Percentiles rank a stretch among this genome's conserved stretches.
These are phyloP conservation scores for Ictalurus punctatus DNA, from an alignment of 2,113 vertebrate species.

Conservation along the genomic window DNA sequence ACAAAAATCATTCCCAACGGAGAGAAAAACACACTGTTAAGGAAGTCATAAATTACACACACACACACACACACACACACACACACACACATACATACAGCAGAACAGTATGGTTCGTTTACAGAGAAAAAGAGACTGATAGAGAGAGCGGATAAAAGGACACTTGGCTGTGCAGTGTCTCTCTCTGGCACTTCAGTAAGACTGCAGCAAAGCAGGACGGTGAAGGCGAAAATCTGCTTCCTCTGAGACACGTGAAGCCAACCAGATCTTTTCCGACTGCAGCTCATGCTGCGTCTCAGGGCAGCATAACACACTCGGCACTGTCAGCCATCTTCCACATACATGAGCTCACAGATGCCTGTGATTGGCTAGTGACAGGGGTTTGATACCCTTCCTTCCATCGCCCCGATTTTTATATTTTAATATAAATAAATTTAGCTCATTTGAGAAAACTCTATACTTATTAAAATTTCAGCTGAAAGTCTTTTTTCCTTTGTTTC, in stretches of 20 bases:
- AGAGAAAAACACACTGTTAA: slow-evolving; percentile 6
- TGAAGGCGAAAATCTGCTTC: too few species aligned
- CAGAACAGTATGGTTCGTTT: slow-evolving; percentile 2
- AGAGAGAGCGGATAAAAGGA: background rate
- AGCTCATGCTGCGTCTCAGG: background rate
- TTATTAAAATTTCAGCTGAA: too few species aligned
- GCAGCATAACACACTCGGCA: background rate
- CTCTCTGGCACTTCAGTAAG: background rate
- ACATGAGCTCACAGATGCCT: background rate
- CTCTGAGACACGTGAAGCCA: too few species aligned
- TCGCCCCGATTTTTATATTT: background rate
- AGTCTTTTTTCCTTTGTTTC: background rate
- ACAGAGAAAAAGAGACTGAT: background rate
- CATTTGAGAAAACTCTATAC: background rate
- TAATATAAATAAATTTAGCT: background rate
- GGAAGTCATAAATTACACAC: slow-evolving; percentile 16
- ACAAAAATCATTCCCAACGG: slow-evolving; percentile 22
- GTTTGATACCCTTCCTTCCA: background rate
- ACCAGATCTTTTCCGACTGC: background rate
- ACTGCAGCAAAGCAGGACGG: too few species aligned
- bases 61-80: slow-evolving; percentile 6
- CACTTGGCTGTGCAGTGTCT: background rate
- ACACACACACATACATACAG: background rate
- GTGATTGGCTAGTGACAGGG: background rate
- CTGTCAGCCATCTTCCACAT: background rate